phyloP scores from a whole-genome alignment of 2,797 vertebrate species.

The Stomatorhinus walkeri region DNA sequence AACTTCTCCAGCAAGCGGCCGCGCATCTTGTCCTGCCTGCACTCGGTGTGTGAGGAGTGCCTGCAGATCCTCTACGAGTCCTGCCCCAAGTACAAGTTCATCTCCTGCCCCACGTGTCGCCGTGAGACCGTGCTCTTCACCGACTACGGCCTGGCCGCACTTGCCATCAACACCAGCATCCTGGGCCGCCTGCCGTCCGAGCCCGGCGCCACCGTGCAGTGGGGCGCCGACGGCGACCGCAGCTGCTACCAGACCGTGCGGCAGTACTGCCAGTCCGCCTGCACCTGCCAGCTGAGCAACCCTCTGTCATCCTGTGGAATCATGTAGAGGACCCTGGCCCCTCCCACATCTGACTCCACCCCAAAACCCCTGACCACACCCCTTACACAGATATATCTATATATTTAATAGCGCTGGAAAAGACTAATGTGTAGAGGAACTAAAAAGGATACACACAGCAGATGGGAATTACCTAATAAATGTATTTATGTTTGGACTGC shows the following conservation, averaged over 20 bases:
- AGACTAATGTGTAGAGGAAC: slow-evolving; percentile 59
- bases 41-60: slow-evolving; percentile 97
- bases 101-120: slow-evolving; percentile 94
- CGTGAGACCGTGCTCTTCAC: slow-evolving; percentile 98
- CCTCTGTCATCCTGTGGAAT: slow-evolving; percentile 93
- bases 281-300: slow-evolving; percentile 93
- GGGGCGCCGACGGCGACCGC: slow-evolving; percentile 90
- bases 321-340: slow-evolving; percentile 68
- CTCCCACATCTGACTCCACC: slow-evolving; percentile 5
- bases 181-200: slow-evolving; percentile 88
- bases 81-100: slow-evolving; percentile 99
- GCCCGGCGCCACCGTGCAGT: slow-evolving; percentile 78
- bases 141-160: slow-evolving; percentile 91
- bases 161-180: slow-evolving; percentile 98
- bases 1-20: slow-evolving; percentile 91
- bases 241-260: slow-evolving; percentile 99
- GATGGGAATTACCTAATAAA: slow-evolving; percentile 62
- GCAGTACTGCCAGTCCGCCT: slow-evolving; percentile 96
- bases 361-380: slow-evolving; percentile 18
- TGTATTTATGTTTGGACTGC: slow-evolving; percentile 76
- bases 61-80: slow-evolving; percentile 98
- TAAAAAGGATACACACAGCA: slow-evolving; percentile 49
- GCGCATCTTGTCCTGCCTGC: slow-evolving; percentile 93
- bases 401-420: slow-evolving; percentile 70
- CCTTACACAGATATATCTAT: slow-evolving; percentile 54